Percentiles rank a stretch among this genome's conserved stretches.
Conservation (phyloP, 2,888 invertebrate species). For the Trypoxylon attenuatum region DNA sequence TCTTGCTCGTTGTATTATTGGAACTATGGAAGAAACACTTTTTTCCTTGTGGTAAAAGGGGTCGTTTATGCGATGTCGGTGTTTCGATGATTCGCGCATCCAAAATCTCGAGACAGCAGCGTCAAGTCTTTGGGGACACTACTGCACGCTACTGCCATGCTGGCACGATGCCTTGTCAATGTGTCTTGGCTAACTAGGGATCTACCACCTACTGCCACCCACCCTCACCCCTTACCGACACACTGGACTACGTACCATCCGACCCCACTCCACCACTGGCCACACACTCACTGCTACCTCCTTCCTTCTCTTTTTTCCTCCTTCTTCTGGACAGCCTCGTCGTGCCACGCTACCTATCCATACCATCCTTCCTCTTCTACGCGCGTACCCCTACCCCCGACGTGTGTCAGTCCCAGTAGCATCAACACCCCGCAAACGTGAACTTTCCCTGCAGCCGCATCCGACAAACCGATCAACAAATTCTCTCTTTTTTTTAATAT, state of each 20-base stretch:
- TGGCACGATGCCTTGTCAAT: slow-evolving; percentile 65
- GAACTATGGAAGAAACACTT: background rate
- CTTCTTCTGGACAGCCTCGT: slow-evolving; percentile 45
- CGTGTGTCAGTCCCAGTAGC: background rate
- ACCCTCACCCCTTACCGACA: slow-evolving; percentile 61
- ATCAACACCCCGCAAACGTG: background rate
- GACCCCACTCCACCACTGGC: slow-evolving; percentile 55
- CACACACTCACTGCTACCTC: slow-evolving; percentile 19
- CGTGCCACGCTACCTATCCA: slow-evolving; percentile 48
- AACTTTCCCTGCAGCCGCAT: slow-evolving; percentile 16
- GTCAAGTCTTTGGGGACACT: slow-evolving; percentile 19
- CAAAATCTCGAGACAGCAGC: background rate
- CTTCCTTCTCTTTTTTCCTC: slow-evolving; percentile 52
- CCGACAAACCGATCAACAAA: slow-evolving; percentile 8
- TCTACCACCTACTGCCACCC: slow-evolving; percentile 65
- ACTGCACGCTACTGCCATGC: slow-evolving; percentile 56
- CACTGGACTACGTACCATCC: slow-evolving; percentile 58
- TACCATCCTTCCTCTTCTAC: slow-evolving; percentile 36
- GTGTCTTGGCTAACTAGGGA: slow-evolving; percentile 69
- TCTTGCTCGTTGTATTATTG: background rate
- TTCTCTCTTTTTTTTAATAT: too few relatives aligned
- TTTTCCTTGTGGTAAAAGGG: too few relatives aligned
- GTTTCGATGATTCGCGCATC: too few relatives aligned
- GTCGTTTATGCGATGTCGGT: too few relatives aligned
- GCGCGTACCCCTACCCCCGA: slow-evolving; percentile 30